A percentile compares a stretch with the other conserved stretches of the same genome.
Conservation (phyloP, 2,888 invertebrate genomes). For the Nasonia oneida region DNA sequence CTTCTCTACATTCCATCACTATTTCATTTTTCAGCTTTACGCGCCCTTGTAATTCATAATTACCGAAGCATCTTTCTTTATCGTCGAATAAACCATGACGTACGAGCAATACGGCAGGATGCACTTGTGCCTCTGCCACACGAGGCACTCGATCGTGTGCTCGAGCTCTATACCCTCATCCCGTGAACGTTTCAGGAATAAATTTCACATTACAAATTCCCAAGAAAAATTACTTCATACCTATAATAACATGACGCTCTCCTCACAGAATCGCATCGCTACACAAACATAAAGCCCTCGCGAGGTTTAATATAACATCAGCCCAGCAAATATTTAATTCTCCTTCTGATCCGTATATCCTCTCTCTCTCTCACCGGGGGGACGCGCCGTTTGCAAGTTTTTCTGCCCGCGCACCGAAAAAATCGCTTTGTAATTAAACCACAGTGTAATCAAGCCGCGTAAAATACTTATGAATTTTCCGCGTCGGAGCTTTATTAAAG, state of each 20-base stretch:
- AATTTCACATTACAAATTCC: not conserved
- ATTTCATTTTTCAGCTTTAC: not conserved
- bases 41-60: not conserved
- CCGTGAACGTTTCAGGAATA: not conserved
- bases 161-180: not conserved
- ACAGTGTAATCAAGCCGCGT: slow-evolving; percentile 51
- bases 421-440: slow-evolving; percentile 54
- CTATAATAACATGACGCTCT: too few relatives aligned
- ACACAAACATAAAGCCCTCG: slow-evolving; percentile 6
- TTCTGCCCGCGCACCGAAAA: not conserved
- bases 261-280: not conserved
- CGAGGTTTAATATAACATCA: not conserved
- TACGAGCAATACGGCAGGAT: not conserved
- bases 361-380: not conserved
- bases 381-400: not conserved
- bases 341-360: slow-evolving; percentile 25
- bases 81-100: not conserved
- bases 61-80: not conserved
- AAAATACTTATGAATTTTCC: slow-evolving; percentile 48
- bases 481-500: slow-evolving; percentile 47
- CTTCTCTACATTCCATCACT: not conserved
- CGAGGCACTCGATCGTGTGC: not conserved
- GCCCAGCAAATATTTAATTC: slow-evolving; percentile 45
- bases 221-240: too few relatives aligned
- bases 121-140: not conserved